These are phyloP conservation scores for Megaceryle maxima DNA, from an alignment of 2,113 vertebrate genomes.

Conservation along the genomic window DNA sequence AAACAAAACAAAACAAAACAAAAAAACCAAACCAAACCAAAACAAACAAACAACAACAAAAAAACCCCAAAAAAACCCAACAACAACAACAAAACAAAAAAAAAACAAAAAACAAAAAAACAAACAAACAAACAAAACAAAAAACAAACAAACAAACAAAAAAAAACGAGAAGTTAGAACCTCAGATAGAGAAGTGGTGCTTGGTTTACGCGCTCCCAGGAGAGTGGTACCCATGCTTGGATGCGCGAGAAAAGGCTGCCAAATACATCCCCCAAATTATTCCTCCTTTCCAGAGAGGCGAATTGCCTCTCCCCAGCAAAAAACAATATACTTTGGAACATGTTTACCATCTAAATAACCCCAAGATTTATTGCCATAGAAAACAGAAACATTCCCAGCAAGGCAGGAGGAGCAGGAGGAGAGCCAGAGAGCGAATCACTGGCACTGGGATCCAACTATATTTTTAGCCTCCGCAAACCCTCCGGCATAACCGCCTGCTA, in stretches of 20 bases:
- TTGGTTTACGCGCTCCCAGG: accelerated
- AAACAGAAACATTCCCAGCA: slow-evolving; percentile 69
- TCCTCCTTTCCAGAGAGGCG: neutral
- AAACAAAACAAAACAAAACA: too few relatives aligned
- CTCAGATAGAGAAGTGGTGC: neutral
- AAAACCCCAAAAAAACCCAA: too few relatives aligned
- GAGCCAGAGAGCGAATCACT: neutral
- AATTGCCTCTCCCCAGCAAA: neutral
- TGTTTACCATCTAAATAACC: slow-evolving; percentile 51
- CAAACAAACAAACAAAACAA: too few relatives aligned
- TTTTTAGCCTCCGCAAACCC: slow-evolving; percentile 63
- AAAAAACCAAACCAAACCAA: too few relatives aligned
- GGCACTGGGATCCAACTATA: slow-evolving; percentile 44
- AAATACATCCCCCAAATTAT: neutral
- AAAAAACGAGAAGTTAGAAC: slow-evolving; percentile 41
- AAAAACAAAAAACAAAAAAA: too few relatives aligned
- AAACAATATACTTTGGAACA: slow-evolving; percentile 15
- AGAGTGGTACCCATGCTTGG: neutral
- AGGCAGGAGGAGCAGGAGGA: neutral
- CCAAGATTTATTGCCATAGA: slow-evolving; percentile 67
- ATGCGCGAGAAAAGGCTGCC: neutral
- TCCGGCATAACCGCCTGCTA: slow-evolving; percentile 25
- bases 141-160: too few relatives aligned
- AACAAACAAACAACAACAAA: too few relatives aligned
- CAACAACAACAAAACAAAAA: too few relatives aligned